These are phyloP conservation scores for Cerastis rubricosa DNA, from an alignment of 2,888 invertebrate genomes.

Conservation along the genomic window DNA sequence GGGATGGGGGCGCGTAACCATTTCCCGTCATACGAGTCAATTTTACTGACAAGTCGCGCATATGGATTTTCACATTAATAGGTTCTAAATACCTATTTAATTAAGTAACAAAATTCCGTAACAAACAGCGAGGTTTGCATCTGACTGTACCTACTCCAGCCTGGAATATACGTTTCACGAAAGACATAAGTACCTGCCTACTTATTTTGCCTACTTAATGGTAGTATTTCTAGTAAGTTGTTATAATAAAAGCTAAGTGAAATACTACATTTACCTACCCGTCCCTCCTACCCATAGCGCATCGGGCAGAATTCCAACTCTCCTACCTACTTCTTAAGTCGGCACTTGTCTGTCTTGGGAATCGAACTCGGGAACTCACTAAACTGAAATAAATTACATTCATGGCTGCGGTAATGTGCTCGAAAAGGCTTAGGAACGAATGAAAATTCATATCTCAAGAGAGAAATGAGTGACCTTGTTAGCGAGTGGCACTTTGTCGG, in stretches of 20 bases:
- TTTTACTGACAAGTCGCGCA: too few relatives aligned
- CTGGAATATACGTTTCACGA: not conserved
- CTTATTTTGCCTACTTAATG: not conserved
- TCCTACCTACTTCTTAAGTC: constrained; percentile 32
- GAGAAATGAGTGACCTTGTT: constrained; percentile 55
- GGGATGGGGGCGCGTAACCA: too few relatives aligned
- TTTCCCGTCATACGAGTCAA: too few relatives aligned
- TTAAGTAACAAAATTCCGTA: not conserved
- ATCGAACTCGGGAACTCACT: constrained; percentile 39
- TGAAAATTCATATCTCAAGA: constrained; percentile 61
- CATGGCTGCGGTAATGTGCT: constrained; percentile 39
- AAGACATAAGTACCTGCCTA: not conserved
- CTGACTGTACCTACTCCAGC: not conserved
- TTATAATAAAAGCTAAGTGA: constrained; percentile 5
- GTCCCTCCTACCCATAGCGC: not conserved
- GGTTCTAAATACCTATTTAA: not conserved
- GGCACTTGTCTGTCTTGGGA: constrained; percentile 40
- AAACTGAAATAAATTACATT: constrained; percentile 50
- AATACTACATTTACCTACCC: constrained; percentile 1
- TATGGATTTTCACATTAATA: too few relatives aligned
- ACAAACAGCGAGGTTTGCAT: not conserved
- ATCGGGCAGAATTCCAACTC: constrained; percentile 37
- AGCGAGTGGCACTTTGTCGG: constrained; percentile 28
- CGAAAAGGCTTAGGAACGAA: constrained; percentile 35
- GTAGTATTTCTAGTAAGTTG: constrained; percentile 1